phyloP scores from a whole-genome alignment of 2,888 invertebrate genomes.

The Dorcus parallelipipedus region DNA sequence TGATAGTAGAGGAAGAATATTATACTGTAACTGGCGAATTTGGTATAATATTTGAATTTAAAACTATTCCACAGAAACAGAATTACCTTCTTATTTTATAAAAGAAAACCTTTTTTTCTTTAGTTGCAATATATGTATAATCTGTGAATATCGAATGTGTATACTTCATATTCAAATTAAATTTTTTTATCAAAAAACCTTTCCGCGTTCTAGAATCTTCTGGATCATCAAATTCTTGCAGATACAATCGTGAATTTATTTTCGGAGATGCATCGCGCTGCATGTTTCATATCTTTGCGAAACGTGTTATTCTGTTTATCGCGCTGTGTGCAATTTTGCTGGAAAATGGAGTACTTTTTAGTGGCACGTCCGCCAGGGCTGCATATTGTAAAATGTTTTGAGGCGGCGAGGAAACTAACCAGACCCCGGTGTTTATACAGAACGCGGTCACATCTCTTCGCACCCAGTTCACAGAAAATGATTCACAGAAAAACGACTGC shows the following conservation, averaged over 20 bases:
- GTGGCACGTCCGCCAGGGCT: conserved; percentile 5
- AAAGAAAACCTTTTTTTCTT: no score
- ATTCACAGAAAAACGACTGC: conserved; percentile 41
- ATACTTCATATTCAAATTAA: no score
- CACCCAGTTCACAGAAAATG: conserved; percentile 42
- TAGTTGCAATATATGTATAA: no score
- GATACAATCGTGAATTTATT: conserved; percentile 3
- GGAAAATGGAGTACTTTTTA: conserved; percentile 18
- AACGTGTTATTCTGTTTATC: conserved; percentile 14
- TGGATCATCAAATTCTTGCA: no score
- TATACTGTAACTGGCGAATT: no score
- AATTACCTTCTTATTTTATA: no score
- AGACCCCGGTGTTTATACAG: conserved; percentile 41
- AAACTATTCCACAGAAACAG: no score
- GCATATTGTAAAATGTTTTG: conserved; percentile 25
- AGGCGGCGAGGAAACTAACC: conserved; percentile 40
- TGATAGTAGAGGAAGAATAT: no score
- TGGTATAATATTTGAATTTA: no score
- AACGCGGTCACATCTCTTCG: conserved; percentile 44
- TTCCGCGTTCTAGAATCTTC: no score
- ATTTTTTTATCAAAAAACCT: no score
- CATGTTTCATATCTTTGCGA: conserved; percentile 15
- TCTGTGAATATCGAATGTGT: no score
- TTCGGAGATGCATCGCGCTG: conserved; percentile 3
- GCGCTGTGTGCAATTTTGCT: conserved; percentile 20